Percentiles rank a stretch among this genome's conserved stretches.
phyloP scores from a whole-genome alignment of 2,797 vertebrate genomes.

The Ctenopoma kingsleyae region DNA sequence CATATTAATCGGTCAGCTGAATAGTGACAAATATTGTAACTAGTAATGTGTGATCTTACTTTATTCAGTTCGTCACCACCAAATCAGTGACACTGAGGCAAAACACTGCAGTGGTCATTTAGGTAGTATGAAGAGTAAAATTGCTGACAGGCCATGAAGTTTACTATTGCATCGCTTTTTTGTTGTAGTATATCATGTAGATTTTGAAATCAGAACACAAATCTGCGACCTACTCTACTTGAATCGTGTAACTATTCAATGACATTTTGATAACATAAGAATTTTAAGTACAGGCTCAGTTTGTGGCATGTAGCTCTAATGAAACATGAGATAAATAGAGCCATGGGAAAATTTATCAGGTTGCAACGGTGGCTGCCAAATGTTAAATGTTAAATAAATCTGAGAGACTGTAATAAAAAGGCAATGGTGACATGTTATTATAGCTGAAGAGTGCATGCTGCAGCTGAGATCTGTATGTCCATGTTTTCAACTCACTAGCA shows the following conservation, averaged over 20 bases:
- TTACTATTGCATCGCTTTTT: not conserved
- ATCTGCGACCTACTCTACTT: not conserved
- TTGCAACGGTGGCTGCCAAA: constrained; percentile 12
- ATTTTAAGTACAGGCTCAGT: not conserved
- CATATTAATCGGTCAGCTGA: not conserved
- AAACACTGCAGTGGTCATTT: constrained; percentile 19
- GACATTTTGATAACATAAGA: not conserved
- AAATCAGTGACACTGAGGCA: constrained; percentile 42
- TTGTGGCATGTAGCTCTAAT: not conserved
- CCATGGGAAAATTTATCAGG: constrained; percentile 3
- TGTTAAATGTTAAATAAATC: constrained; percentile 24
- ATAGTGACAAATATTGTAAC: constrained; percentile 1
- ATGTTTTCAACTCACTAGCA: constrained; percentile 16
- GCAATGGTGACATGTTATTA: constrained; percentile 12
- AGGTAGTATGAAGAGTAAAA: not conserved
- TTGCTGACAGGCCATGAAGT: not conserved
- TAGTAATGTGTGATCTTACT: not conserved
- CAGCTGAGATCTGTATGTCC: constrained; percentile 31
- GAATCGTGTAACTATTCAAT: not conserved
- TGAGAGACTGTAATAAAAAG: constrained; percentile 22
- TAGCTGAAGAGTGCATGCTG: not conserved
- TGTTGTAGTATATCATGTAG: not conserved
- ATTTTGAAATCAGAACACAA: not conserved
- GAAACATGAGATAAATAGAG: constrained; percentile 17
- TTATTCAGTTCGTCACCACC: not conserved